Percentiles rank a stretch among this genome's conserved stretches.
These are phyloP conservation scores for Siniperca obscura DNA, from an alignment of 2,797 vertebrate genomes.

Conservation along the genomic window DNA sequence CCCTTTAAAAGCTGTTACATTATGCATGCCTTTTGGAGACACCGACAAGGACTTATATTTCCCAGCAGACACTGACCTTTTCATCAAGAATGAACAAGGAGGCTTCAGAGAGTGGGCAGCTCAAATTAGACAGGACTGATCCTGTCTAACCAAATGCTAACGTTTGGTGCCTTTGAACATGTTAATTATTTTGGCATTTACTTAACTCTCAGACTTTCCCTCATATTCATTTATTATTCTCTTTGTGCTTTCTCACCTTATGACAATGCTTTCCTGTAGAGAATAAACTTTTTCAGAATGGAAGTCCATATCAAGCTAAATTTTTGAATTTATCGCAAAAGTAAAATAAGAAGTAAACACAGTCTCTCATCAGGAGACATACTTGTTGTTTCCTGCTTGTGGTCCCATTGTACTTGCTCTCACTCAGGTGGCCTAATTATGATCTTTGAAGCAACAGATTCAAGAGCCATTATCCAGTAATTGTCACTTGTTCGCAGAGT, in stretches of 20 bases:
- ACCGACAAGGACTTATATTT: constrained; percentile 15
- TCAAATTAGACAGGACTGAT: constrained; percentile 18
- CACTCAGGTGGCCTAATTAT: too few relatives aligned
- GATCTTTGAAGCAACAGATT: too few relatives aligned
- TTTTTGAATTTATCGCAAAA: too few relatives aligned
- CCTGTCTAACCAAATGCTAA: constrained; percentile 26
- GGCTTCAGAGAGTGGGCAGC: constrained; percentile 25
- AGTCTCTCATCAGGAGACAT: too few relatives aligned
- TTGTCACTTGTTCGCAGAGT: too few relatives aligned
- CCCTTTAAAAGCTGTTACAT: constrained; percentile 35
- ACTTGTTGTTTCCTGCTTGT: too few relatives aligned
- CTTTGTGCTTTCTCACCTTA: constrained; percentile 11
- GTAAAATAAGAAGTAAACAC: too few relatives aligned
- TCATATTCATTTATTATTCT: constrained; percentile 16
- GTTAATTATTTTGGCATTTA: constrained; percentile 56
- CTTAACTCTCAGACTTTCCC: background rate
- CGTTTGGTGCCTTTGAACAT: constrained; percentile 37
- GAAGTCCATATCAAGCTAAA: background rate
- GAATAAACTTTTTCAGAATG: too few relatives aligned
- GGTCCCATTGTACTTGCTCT: too few relatives aligned
- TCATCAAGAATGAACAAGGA: constrained; percentile 33
- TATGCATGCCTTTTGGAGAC: constrained; percentile 38
- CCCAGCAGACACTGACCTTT: constrained; percentile 58
- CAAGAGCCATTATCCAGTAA: too few relatives aligned
- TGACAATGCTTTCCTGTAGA: background rate